These are phyloP conservation scores for Cactoblastis cactorum DNA, from an alignment of 2,888 invertebrate genomes.

Conservation along the genomic window DNA sequence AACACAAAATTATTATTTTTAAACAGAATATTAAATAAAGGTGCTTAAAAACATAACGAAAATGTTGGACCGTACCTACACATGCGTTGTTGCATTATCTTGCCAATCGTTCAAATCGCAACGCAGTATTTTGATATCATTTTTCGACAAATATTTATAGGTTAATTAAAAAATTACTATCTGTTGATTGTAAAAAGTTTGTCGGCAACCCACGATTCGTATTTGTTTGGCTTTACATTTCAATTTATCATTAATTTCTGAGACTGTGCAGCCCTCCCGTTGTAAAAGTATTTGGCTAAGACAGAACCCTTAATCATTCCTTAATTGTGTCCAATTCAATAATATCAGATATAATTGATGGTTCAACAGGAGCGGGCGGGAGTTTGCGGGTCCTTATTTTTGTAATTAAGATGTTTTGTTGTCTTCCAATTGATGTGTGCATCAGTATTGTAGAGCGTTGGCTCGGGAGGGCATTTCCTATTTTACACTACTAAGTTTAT, in stretches of 20 bases:
- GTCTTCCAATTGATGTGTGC: conserved; percentile 56
- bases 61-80: neutral
- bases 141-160: neutral
- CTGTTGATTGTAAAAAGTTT: too few species aligned
- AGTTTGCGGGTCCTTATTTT: conserved; percentile 15
- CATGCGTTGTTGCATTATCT: neutral
- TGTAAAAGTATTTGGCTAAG: conserved; percentile 7
- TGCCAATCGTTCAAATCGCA: neutral
- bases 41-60: neutral
- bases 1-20: neutral
- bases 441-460: conserved; percentile 52
- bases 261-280: conserved; percentile 54
- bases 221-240: conserved; percentile 37
- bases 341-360: too few species aligned
- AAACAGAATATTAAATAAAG: too few species aligned
- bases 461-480: conserved; percentile 72
- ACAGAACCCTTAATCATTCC: neutral
- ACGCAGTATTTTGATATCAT: neutral
- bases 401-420: conserved; percentile 37
- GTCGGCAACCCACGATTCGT: neutral
- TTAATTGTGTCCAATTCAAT: neutral
- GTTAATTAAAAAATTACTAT: neutral
- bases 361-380: neutral
- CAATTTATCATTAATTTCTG: conserved; percentile 34
- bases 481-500: conserved; percentile 69